Conservation (phyloP, 2,888 invertebrate species). For the Hydropsyche betteni region DNA sequence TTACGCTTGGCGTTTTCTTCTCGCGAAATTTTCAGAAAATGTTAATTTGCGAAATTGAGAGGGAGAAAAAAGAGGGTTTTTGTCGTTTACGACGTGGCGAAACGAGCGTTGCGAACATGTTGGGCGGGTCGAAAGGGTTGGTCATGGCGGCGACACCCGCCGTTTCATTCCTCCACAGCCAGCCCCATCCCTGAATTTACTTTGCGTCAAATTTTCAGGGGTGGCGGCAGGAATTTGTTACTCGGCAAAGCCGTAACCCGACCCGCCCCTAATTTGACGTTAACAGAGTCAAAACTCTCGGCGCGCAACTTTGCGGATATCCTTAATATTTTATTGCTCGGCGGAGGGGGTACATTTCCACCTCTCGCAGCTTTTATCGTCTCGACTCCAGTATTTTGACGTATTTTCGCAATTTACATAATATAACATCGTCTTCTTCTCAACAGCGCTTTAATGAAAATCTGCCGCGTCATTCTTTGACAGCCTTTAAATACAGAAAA, state of each 20-base stretch:
- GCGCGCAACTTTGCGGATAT: conserved; percentile 43
- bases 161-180: conserved; percentile 2
- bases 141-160: conserved; percentile 13
- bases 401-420: conserved; percentile 29
- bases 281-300: conserved; percentile 50
- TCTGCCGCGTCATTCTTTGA: conserved; percentile 34
- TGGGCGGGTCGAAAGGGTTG: conserved; percentile 30
- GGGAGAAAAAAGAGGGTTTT: conserved; percentile 5
- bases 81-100: conserved; percentile 46
- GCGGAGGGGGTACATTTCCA: conserved; percentile 16
- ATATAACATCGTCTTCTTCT: conserved; percentile 24
- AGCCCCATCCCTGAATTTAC: conserved; percentile 43
- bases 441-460: neutral
- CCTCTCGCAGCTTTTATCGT: conserved; percentile 11
- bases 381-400: conserved; percentile 5
- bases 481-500: too few species aligned
- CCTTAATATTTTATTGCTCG: conserved; percentile 50
- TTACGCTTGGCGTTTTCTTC: too few species aligned
- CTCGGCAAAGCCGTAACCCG: conserved; percentile 48
- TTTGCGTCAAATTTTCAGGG: conserved; percentile 50
- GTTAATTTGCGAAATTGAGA: conserved; percentile 25
- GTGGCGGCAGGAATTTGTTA: conserved; percentile 43
- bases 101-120: neutral
- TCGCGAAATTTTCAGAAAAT: conserved; percentile 9
- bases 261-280: conserved; percentile 49